Base-by-base conservation (phyloP, 2,888 invertebrate genomes). In the Vannuccia rotundouncinata region DNA sequence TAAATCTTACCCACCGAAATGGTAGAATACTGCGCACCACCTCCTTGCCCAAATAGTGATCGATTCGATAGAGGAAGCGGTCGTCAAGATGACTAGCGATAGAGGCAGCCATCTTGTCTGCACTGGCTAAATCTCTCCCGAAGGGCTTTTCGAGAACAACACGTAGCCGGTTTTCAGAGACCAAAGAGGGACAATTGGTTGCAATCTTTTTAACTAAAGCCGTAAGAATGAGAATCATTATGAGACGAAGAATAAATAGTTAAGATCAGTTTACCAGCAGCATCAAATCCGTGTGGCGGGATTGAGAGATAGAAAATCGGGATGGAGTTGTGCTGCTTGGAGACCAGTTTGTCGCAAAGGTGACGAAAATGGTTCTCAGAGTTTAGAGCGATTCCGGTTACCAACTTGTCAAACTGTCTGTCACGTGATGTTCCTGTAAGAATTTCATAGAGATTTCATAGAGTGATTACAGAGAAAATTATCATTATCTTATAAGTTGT, bases 121-220 rank as follows among this genome's bases (percentile, higher is more conserved):
- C 98, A 60, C 92, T 92, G 0, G 90, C 91, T 82, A 93, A 92
- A 89, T 99, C 99, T 81, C 92, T 92, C 0, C 99, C 99, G 89
- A 99, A 99, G 2, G 99, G 99, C 88, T 99, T 99, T 89, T 99
- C 99, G 82, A 99, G 92, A 80, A 99, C 97, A 73, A 99, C 91
- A 83, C 98, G 66, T 27, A 66, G 66, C 22, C 66, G 66, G 25
- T 66, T 66, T 27, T 66, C 22, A 27, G 5, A 17, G 66, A 66
- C 10, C 22, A 66, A 27, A 5, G 5, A 5, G 22, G 66, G 66
- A 66, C 66, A 66, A 2, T 66, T 66, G 66, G 66, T 66, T 17
- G 66, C 22, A 2, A 66, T 66, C 66, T 13, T 66, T 2, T 5
- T 27, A 66, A 66, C 5, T 66, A 27, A 27, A 27, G 13, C 22